phyloP scores from a whole-genome alignment of 2,797 vertebrate genomes.

The Trachops cirrhosus region DNA sequence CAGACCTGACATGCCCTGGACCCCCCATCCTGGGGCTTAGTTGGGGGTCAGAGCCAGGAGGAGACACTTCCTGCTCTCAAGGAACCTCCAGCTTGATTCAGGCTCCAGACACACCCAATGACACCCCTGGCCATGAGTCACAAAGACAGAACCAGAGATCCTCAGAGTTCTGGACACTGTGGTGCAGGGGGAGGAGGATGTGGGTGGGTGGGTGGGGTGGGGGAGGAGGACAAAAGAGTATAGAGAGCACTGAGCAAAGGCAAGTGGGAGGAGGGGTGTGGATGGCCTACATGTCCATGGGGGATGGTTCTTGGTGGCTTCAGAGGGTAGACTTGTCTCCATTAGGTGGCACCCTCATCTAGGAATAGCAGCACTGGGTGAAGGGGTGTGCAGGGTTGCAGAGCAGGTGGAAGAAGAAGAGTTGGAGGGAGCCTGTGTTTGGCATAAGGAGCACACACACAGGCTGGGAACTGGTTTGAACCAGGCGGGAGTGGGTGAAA shows the following conservation, averaged over 20 bases:
- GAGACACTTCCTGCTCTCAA: background rate
- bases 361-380: background rate
- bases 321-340: background rate
- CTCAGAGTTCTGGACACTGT: background rate
- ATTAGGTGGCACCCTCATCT: background rate
- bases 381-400: background rate
- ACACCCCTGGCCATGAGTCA: background rate
- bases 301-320: background rate
- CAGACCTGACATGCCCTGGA: background rate
- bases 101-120: background rate
- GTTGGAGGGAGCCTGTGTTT: background rate
- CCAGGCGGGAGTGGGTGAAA: background rate
- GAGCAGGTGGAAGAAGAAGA: background rate
- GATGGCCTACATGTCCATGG: background rate
- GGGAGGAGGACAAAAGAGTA: background rate
- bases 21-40: background rate
- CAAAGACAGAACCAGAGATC: background rate
- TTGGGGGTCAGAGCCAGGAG: background rate
- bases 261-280: background rate
- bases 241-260: background rate
- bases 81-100: background rate
- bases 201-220: background rate
- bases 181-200: rapidly evolving
- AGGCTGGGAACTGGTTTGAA: background rate
- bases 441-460: background rate